Percentiles rank a stretch among this genome's conserved stretches.
phyloP scores from a whole-genome alignment of 2,888 invertebrate genomes.

The Neria commutata region DNA sequence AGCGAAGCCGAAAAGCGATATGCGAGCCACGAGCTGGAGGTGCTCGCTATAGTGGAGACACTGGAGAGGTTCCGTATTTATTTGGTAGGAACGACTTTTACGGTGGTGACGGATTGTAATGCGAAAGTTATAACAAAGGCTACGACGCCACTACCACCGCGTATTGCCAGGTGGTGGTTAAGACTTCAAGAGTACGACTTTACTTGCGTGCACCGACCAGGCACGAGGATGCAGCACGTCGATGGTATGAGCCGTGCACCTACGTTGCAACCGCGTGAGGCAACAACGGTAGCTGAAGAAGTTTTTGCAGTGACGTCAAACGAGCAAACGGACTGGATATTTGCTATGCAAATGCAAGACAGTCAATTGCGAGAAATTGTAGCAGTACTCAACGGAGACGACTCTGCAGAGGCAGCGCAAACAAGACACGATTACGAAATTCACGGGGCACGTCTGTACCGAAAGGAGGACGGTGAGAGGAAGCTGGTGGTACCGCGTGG shows the following conservation, averaged over 20 bases:
- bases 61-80: constrained; percentile 50
- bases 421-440: neutral
- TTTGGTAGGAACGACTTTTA: constrained; percentile 42
- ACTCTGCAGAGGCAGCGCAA: neutral
- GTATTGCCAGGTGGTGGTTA: constrained; percentile 43
- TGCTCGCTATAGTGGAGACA: constrained; percentile 45
- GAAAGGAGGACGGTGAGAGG: neutral
- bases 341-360: neutral
- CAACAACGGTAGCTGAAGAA: neutral
- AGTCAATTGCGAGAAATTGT: neutral
- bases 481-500: neutral
- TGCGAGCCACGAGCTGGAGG: constrained; percentile 55
- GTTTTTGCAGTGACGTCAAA: neutral
- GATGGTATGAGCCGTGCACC: constrained; percentile 36
- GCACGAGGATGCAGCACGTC: constrained; percentile 43
- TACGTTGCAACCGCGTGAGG: neutral
- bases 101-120: constrained; percentile 49
- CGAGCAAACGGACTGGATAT: neutral
- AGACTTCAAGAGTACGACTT: constrained; percentile 33
- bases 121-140: constrained; percentile 40
- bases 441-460: neutral
- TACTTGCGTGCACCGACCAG: constrained; percentile 29
- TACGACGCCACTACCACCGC: constrained; percentile 39
- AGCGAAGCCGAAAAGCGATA: constrained; percentile 48
- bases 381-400: neutral